Percentiles rank a stretch among this genome's conserved stretches.
These are phyloP conservation scores for Epistrophe eligans DNA, from an alignment of 2,888 invertebrate species.

Conservation along the genomic window DNA sequence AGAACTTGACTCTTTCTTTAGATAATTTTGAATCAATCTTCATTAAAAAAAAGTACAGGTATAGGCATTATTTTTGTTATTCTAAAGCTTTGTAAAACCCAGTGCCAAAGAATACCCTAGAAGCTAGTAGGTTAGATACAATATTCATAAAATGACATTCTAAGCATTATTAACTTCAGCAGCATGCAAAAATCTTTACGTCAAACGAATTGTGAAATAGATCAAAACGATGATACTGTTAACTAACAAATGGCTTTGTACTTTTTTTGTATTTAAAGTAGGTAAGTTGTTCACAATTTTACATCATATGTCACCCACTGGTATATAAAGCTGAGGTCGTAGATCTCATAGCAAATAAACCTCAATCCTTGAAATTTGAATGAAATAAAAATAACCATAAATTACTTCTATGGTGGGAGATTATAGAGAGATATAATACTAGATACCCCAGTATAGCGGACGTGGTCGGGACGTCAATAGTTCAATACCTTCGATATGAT, in stretches of 20 bases:
- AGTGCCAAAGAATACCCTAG: neutral
- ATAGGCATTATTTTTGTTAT: no score
- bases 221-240: slow-evolving; percentile 47
- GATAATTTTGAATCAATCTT: no score
- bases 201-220: slow-evolving; percentile 29
- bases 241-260: slow-evolving; percentile 37
- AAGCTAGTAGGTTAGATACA: neutral
- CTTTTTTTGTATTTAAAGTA: slow-evolving; percentile 10
- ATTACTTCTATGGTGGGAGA: slow-evolving; percentile 38
- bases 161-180: slow-evolving; percentile 17
- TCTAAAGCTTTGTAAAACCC: neutral
- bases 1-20: no score
- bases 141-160: slow-evolving; percentile 31
- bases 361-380: slow-evolving; percentile 70
- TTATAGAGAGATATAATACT: neutral
- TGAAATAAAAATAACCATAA: slow-evolving; percentile 68
- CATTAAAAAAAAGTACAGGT: no score
- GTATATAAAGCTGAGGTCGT: slow-evolving; percentile 37
- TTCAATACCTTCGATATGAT: slow-evolving; percentile 45
- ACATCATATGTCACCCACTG: slow-evolving; percentile 68
- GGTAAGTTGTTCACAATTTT: slow-evolving; percentile 39
- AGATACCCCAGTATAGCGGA: neutral
- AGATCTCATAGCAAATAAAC: slow-evolving; percentile 42
- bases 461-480: slow-evolving; percentile 2
- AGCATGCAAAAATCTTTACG: neutral